Conservation (phyloP, 2,888 invertebrate species). For the Pseudanteris insignis region DNA sequence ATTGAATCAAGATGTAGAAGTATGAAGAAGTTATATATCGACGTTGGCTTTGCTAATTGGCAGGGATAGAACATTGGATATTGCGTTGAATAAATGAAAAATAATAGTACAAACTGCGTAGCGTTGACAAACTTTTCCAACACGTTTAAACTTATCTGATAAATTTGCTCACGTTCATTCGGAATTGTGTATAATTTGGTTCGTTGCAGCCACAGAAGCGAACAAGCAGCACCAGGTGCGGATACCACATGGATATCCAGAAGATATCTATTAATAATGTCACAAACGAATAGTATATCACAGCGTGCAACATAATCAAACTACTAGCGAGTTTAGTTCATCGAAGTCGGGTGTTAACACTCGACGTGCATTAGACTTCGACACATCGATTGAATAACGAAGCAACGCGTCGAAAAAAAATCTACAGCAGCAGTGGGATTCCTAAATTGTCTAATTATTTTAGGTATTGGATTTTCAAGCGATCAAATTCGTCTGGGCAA, state of each 20-base stretch:
- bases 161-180: no score
- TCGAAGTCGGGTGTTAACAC: conserved; percentile 30
- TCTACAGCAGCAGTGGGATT: conserved; percentile 10
- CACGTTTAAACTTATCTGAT: no score
- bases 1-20: no score
- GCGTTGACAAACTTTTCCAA: no score
- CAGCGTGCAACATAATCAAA: conserved; percentile 30
- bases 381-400: conserved; percentile 31
- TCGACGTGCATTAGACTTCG: conserved; percentile 16
- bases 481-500: neutral
- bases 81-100: no score
- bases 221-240: conserved; percentile 30
- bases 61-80: no score
- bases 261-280: conserved; percentile 39
- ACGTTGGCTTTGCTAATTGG: no score
- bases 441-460: conserved; percentile 29
- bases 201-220: neutral
- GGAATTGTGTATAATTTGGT: no score
- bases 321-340: conserved; percentile 23
- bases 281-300: conserved; percentile 18
- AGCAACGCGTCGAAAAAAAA: conserved; percentile 8
- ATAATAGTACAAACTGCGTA: no score
- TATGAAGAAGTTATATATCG: no score
- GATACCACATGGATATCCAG: conserved; percentile 30
- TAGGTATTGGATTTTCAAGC: conserved; percentile 1